Evolutionary conservation across 2,797 vertebrate genomes (phyloP).

Genomic region (Enteromius viviparus): DNA sequence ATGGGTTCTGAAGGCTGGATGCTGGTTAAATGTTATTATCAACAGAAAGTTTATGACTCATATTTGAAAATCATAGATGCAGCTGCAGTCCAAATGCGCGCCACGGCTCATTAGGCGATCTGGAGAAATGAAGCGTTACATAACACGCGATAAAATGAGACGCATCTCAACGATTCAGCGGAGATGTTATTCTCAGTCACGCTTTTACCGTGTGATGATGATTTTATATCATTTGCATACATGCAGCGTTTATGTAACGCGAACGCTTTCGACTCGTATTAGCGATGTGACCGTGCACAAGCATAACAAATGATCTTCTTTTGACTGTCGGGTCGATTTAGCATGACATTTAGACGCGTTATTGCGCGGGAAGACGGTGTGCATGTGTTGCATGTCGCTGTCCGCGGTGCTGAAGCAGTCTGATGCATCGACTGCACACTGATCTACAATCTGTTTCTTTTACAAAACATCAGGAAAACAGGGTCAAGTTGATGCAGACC

Average conservation of each 20-base stretch:
- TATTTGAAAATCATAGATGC: not conserved
- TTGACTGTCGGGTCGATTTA: not conserved
- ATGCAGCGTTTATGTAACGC: not conserved
- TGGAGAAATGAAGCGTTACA: conserved; percentile 36
- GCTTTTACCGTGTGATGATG: not conserved
- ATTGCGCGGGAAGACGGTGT: too few relatives aligned
- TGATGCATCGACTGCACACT: not conserved
- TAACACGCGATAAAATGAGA: conserved; percentile 33
- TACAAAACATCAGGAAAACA: not conserved
- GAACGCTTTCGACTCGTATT: not conserved
- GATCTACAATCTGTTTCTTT: too few relatives aligned
- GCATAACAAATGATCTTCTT: not conserved
- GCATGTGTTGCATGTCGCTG: conserved; percentile 28
- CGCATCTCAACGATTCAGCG: not conserved
- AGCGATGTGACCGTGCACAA: not conserved
- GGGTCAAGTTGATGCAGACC: not conserved
- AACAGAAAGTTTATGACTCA: conserved; percentile 17
- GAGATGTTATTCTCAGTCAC: conserved; percentile 10
- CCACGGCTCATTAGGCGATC: not conserved
- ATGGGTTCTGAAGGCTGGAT: not conserved
- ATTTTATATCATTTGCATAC: not conserved
- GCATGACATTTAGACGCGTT: not conserved
- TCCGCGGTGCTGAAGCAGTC: not conserved
- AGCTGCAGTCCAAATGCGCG: conserved; percentile 2
- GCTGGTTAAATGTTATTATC: conserved; percentile 1